Evolutionary conservation across 1,140 invertebrate genomes (phyloP), one percentile per base, ranked within the genome.

Genomic region (Tetragnatha versicolor): DNA sequence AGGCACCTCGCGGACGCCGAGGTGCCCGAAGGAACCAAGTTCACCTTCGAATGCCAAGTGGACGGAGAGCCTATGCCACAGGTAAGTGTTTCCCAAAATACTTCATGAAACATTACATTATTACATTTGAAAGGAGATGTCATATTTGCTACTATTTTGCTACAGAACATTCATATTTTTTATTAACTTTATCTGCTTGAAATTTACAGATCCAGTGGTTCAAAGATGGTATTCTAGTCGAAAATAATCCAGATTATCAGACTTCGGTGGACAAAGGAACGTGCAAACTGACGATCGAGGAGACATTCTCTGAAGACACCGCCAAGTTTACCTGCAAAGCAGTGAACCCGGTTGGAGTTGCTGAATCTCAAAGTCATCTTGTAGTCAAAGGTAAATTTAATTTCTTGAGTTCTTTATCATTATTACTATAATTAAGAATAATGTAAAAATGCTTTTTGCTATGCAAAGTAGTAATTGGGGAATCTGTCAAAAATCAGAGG

Each of bases 151-250:
- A n/a, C 33, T 79, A 58, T 68, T 25, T 79, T 53, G 49, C 12
- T 42, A 7, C 39, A 9, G 7, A 42, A 10, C 17, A 42, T 76
- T 85, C 81, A 83, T 81, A 37, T 85, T 85, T 65, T 81, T 89
- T 85, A 80, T 84, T 91, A 2, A 83, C 86, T 61, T 90, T 89
- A 6, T 83, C 86, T 47, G 4, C 12, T 51, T 22, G 17, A 58
- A 6, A 1, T 58, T 90, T 89, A 2, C 82, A 84, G 51, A 88
- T 92, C n/a, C 89, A 89, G 84, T 93, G 98, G 98, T 96, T 91
- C 87, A 98, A 98, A 86, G 95, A 98, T 84, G 93, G 91, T 53
- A 87, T 92, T 39, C 89, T 91, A 70, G 97, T 98, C 85, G 87
- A 99, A 9, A 93, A 91, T 31, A 94, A 94, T 85, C 93, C 93